Evolutionary conservation across 2,797 vertebrate genomes (phyloP).

Genomic region (Corythornis leucogaster): DNA sequence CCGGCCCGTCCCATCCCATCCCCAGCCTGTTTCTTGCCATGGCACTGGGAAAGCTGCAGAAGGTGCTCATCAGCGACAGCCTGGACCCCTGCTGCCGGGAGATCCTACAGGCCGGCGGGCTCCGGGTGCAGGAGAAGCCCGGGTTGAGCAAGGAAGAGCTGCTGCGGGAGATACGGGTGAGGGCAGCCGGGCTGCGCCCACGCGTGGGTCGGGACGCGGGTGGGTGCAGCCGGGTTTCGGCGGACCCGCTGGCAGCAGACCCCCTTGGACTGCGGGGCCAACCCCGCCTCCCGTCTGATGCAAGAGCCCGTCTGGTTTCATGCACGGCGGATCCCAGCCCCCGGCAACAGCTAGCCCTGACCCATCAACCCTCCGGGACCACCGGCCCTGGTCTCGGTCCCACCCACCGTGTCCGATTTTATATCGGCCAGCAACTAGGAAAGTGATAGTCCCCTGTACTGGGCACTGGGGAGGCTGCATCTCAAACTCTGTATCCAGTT

Average conservation of each 20-base stretch:
- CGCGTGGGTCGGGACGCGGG: neutral
- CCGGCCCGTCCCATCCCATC: too few relatives aligned
- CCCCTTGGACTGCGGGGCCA: neutral
- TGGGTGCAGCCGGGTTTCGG: neutral
- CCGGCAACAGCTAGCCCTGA: neutral
- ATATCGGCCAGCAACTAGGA: neutral
- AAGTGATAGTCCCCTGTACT: neutral
- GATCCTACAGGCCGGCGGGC: slow-evolving; percentile 88
- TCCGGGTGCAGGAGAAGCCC: slow-evolving; percentile 87
- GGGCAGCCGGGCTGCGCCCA: neutral
- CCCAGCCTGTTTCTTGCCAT: slow-evolving; percentile 59
- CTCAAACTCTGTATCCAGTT: neutral
- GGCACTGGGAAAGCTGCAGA: slow-evolving; percentile 83
- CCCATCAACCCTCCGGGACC: too few relatives aligned
- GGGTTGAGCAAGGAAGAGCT: slow-evolving; percentile 88
- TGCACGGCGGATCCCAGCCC: neutral
- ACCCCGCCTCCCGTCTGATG: slow-evolving; percentile 74
- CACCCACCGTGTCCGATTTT: neutral
- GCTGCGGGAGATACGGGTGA: slow-evolving; percentile 89
- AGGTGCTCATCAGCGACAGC: slow-evolving; percentile 90
- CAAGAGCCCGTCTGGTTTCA: slow-evolving; percentile 64
- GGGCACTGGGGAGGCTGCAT: neutral
- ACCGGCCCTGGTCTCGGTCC: neutral
- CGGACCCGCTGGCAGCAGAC: neutral
- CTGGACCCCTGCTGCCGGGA: slow-evolving; percentile 90